phyloP scores from a whole-genome alignment of 2,113 vertebrate species.

The Scortum barcoo region DNA sequence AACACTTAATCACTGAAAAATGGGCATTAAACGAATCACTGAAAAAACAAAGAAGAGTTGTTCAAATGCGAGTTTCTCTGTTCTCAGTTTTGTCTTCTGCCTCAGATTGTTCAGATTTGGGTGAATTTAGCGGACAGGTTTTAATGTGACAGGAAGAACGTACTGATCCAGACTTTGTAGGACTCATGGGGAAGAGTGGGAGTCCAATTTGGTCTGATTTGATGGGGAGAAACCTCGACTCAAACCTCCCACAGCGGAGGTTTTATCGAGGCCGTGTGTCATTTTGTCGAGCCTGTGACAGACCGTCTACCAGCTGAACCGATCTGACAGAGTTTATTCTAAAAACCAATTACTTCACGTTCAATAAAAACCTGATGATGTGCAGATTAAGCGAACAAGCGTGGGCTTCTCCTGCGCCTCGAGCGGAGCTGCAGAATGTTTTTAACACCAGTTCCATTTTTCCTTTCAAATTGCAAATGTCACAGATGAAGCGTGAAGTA shows the following conservation, averaged over 20 bases:
- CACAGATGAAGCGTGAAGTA: constrained; percentile 23
- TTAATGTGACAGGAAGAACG: not conserved
- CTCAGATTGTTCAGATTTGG: not conserved
- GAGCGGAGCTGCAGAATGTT: constrained; percentile 4
- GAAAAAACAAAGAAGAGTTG: not conserved
- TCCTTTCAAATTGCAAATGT: constrained; percentile 31
- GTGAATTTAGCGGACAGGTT: not conserved
- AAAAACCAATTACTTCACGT: constrained; percentile 48
- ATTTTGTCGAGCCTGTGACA: not conserved
- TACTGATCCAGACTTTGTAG: not conserved
- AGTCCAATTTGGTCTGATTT: not conserved
- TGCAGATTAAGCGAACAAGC: constrained; percentile 38
- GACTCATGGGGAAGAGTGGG: not conserved
- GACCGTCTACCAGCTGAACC: not conserved
- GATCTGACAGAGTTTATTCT: constrained; percentile 33
- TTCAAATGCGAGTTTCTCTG: not conserved
- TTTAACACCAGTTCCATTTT: not conserved
- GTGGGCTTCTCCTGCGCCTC: constrained; percentile 34
- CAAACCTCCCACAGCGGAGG: not conserved
- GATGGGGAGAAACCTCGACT: not conserved
- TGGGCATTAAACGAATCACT: not conserved
- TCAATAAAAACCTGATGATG: constrained; percentile 44
- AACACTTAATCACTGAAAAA: too few relatives aligned
- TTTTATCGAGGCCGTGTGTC: constrained; percentile 14
- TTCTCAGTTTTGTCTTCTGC: not conserved